Base-by-base conservation (phyloP, 2,797 vertebrate species). In the Austrolebias charrua region DNA sequence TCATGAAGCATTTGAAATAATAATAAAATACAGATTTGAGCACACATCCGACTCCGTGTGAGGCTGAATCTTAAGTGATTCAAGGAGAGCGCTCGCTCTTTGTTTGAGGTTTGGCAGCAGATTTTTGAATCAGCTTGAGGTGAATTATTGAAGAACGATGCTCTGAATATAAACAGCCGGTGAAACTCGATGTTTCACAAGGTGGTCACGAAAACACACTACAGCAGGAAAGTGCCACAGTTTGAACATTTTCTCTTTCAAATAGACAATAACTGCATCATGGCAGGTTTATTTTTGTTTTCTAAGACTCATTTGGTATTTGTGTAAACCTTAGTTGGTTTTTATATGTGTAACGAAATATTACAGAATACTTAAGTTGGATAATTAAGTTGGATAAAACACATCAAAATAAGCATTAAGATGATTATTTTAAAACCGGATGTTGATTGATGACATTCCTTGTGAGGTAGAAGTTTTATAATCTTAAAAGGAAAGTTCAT, bases 131-230 rank as follows among this genome's bases (percentile, higher is more conserved):
- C 45, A 31, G 35, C 45, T 53, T 31, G 20, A 60, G 66, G 58
- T 65, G 48, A 78, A 68, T 76, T 67, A 68, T 56, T 69, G 20
- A 57, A 66, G 54, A 43, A 47, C 38, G 58, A 42, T 12, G 20
- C 6, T 40, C 8, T 72, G 52, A 69, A 68, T 66, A 55, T 59
- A 31, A 64, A 60, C 56, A 10, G 55, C 43, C 38, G 20, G 40
- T 18, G 43, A 44, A 40, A 60, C 50, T 18, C 29, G 68, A 59
- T 50, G 60, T 55, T 19, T 42, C 18, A 43, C 16, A 45, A 59
- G 50, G 19, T 49, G 58, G 56, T 16, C 40, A 45, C 42, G 24
- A 33, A 42, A n/a, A 5, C 55, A 38, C 12, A 11, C 38, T 40
- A 13, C 38, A 40, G 12, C 38, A 40, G 3, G 12, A 40, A 40